Conservation (phyloP, 1,140 invertebrate genomes). For the Phortica variegata region DNA sequence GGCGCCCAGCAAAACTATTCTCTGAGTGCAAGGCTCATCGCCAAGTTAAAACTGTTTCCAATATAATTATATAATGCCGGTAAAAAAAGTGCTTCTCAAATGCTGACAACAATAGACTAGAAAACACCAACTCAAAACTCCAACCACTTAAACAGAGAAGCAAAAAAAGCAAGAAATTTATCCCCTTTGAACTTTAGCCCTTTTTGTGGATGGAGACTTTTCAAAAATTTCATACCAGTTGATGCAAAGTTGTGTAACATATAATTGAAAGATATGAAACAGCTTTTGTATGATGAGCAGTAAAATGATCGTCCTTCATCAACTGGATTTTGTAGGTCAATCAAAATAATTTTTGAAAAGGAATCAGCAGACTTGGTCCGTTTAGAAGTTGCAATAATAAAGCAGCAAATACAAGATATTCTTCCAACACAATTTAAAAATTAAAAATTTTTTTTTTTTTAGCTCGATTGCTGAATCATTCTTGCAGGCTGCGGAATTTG, state of each 20-base stretch:
- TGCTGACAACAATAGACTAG: conserved; percentile 24
- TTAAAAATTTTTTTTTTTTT: not conserved
- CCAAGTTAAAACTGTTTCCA: too few species aligned
- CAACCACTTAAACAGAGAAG: too few species aligned
- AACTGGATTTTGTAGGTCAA: conserved; percentile 2
- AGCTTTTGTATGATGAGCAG: not conserved
- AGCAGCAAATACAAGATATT: conserved; percentile 1
- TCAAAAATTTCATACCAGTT: conserved; percentile 1
- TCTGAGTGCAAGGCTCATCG: too few species aligned
- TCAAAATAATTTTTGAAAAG: conserved; percentile 7
- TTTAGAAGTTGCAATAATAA: not conserved
- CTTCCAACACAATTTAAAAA: not conserved
- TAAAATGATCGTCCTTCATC: conserved; percentile 6
- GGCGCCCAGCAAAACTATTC: too few species aligned
- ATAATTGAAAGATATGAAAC: not conserved
- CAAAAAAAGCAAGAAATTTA: too few species aligned
- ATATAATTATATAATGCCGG: too few species aligned
- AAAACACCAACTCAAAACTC: too few species aligned
- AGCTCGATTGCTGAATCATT: too few species aligned
- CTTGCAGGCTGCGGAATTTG: too few species aligned
- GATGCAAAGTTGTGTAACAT: conserved; percentile 1
- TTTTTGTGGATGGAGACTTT: conserved; percentile 1
- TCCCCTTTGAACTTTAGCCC: too few species aligned
- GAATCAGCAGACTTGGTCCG: not conserved
- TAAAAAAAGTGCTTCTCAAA: too few species aligned